A percentile compares a stretch with the other conserved stretches of the same genome.
Conservation (phyloP, 2,888 invertebrate species). For the Lasioglossum morio region DNA sequence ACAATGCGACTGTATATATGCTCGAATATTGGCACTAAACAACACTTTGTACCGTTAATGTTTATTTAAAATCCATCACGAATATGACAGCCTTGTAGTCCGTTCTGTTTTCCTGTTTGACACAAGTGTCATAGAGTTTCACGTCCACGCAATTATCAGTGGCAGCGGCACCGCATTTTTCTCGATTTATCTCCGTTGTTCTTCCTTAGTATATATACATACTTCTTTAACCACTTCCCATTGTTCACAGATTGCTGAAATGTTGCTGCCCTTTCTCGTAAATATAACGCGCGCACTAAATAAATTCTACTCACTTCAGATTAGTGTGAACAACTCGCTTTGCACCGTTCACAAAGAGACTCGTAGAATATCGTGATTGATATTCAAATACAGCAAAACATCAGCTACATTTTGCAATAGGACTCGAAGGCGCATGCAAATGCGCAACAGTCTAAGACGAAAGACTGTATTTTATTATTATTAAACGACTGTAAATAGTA, state of each 20-base stretch:
- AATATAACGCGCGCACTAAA: conserved; percentile 49
- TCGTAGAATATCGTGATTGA: conserved; percentile 8
- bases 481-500: conserved; percentile 29
- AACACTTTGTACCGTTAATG: conserved; percentile 54
- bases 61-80: conserved; percentile 77
- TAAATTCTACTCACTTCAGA: conserved; percentile 59
- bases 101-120: conserved; percentile 64
- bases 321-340: conserved; percentile 24
- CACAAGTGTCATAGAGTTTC: conserved; percentile 63
- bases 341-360: conserved; percentile 21
- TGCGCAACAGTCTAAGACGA: neutral
- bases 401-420: neutral
- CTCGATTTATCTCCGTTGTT: conserved; percentile 41
- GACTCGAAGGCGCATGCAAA: neutral
- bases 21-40: conserved; percentile 54
- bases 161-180: conserved; percentile 41
- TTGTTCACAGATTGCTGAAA: conserved; percentile 46
- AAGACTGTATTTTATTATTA: conserved; percentile 9
- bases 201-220: conserved; percentile 20
- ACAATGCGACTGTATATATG: conserved; percentile 27
- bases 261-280: conserved; percentile 23
- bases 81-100: conserved; percentile 63
- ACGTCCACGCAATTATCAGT: conserved; percentile 53
- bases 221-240: conserved; percentile 24
- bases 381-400: neutral